Conservation (phyloP, 2,113 vertebrate species). For the Cyanoderma ruficeps region DNA sequence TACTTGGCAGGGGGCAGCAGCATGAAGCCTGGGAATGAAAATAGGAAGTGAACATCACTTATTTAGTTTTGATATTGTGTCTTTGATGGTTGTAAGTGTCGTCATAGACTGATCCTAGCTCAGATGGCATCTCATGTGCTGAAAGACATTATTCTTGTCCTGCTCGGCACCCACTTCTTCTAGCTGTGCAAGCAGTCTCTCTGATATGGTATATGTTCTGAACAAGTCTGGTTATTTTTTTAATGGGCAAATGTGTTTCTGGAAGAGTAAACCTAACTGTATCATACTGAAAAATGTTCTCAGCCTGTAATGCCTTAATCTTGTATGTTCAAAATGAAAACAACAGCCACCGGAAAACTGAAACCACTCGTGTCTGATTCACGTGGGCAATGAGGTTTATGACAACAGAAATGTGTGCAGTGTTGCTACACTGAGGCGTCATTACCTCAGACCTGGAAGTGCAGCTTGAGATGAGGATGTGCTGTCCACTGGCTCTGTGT, state of each 20-base stretch:
- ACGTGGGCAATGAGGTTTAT: not conserved
- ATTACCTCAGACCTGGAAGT: not conserved
- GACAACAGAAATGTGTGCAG: not conserved
- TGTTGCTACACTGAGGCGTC: not conserved
- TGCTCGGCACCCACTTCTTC: not conserved
- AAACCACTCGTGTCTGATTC: not conserved
- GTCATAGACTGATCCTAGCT: not conserved
- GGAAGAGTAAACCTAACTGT: not conserved
- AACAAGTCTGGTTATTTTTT: not conserved
- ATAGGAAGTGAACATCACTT: not conserved
- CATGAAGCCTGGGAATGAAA: not conserved
- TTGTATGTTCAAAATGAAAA: not conserved
- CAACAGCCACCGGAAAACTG: not conserved
- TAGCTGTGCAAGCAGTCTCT: not conserved
- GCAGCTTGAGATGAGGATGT: not conserved
- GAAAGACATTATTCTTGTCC: not conserved
- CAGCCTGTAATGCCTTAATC: not conserved
- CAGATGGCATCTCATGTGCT: not conserved
- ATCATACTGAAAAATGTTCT: not conserved
- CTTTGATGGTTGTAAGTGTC: not conserved
- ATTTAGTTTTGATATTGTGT: not conserved
- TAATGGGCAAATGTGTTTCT: not conserved
- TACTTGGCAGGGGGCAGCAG: constrained; percentile 4
- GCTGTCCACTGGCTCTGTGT: not conserved
- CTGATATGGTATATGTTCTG: not conserved